Evolutionary conservation across 1,140 invertebrate genomes (phyloP), one percentile per base, ranked within the genome.

Genomic region (Drosophila pandora): DNA sequence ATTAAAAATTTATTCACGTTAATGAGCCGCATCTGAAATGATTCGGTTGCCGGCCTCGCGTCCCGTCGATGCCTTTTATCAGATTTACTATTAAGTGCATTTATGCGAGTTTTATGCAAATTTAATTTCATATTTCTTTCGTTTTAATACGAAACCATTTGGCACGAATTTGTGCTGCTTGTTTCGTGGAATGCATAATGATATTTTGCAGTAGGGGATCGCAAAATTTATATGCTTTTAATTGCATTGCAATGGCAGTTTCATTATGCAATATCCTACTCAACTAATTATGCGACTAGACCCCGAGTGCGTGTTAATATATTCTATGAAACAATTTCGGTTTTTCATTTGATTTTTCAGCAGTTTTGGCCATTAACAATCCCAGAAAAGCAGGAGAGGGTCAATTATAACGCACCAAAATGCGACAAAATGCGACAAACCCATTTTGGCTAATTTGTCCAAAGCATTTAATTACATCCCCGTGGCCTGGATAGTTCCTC

Each of bases 121-220:
- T 61, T 58, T 52, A 39, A 75, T 78, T 78, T 81, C 45, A 78
- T 81, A 78, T 87, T 85, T 85, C 82, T 87, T 82, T 79, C 75
- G 82, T 87, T 85, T 82, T 74, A 64, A 87, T 77, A 77, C 70
- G 45, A 67, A 74, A 87, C 73, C 82, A 85, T 85, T 85, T 87
- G 74, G 57, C 48, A 45, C 34, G 69, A 77, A 73, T 68, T 76
- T 50, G 56, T 57, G 54, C 52, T 39, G 55, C 34, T 23, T 8
- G 45, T 23, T 50, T 12, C 30, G 62, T 17, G 62, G n/a, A n/a
- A 17, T 23, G 78, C 55, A 80, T 75, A 87, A 85, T 87, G 60
- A 77, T 77, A 81, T 65, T 45, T 81, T 70, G 52, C 23, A 34
- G 56, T 21, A 8, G 43, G 49, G 76, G 55, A 64, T 50, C 68